Conservation (phyloP, 1,140 invertebrate species). For the Caenorhabditis tropicalis region DNA sequence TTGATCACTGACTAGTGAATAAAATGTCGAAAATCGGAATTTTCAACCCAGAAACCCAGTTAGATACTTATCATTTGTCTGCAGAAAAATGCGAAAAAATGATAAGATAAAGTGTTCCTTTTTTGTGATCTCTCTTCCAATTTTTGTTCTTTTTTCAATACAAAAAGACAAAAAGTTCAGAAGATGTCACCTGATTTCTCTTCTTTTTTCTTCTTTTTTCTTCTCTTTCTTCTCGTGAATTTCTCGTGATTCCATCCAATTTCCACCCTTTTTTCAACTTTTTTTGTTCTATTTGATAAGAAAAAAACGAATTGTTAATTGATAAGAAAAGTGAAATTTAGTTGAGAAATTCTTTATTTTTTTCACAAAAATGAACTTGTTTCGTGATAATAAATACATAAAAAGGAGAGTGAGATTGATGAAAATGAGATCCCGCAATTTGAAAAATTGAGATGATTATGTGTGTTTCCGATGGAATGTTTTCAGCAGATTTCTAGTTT, state of each 20-base stretch:
- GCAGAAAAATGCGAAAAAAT: neutral
- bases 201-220: neutral
- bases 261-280: neutral
- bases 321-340: neutral
- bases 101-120: neutral
- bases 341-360: neutral
- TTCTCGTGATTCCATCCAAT: neutral
- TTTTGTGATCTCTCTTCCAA: neutral
- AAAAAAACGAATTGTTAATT: neutral
- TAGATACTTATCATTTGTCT: neutral
- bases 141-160: neutral
- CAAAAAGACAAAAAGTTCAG: constrained; percentile 10
- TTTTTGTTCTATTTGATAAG: neutral
- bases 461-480: neutral
- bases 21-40: neutral
- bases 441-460: neutral
- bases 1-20: neutral
- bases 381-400: neutral
- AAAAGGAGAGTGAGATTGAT: neutral
- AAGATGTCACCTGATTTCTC: constrained; percentile 2
- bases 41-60: neutral
- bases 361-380: no score
- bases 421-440: neutral
- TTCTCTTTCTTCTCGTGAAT: constrained; percentile 1
- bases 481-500: neutral